Base-by-base conservation (phyloP, 2,797 vertebrate species). In the Aulostomus chinensis region DNA sequence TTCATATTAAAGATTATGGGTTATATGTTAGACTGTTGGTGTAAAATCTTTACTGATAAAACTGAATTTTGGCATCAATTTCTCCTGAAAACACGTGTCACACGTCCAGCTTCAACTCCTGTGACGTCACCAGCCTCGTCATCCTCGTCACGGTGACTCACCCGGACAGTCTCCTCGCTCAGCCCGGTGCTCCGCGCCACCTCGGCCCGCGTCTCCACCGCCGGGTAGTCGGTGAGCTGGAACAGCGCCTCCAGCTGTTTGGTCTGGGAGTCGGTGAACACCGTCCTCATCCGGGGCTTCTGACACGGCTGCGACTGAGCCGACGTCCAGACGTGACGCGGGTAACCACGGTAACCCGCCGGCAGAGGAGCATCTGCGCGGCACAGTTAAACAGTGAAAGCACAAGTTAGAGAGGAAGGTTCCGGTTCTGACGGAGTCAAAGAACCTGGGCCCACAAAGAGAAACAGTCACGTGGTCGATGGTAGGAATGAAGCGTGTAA, bases 141-240 rank as follows among this genome's bases (percentile, higher is more conserved):
- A n/a, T n/a, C n/a, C n/a, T n/a, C n/a, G n/a, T n/a, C n/a, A 22
- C 2, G 1, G 1, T 6, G 15, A 69, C 89, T 88, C 66, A 90
- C 90, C 86, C 90, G 61, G 21, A 91, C 80, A 3, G 73, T 89
- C 60, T 92, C 91, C 59, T 89, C 86, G 24, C 62, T 80, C 54
- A 92, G 87, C 3, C 88, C 83, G 13, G 59, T 32, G 57, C 17
- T 73, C 12, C 17, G 43, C 14, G 89, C 85, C 20, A 89, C 49
- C 39, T 80, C 47, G 0, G 82, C 81, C 0, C 91, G 87, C 9
- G 49, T 67, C 32, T 89, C 83, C 30, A 28, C 49, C 4, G 48
- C 9, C 2, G 90, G 90, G 33, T 91, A 90, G 46, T 88, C 73
- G 0, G 74, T 86, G 43, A 53, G 1, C 7, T 43, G 32, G 54